Percentiles rank a stretch among this genome's conserved stretches.
phyloP scores from a whole-genome alignment of 1,140 invertebrate genomes.

The Onthophagus taurus region DNA sequence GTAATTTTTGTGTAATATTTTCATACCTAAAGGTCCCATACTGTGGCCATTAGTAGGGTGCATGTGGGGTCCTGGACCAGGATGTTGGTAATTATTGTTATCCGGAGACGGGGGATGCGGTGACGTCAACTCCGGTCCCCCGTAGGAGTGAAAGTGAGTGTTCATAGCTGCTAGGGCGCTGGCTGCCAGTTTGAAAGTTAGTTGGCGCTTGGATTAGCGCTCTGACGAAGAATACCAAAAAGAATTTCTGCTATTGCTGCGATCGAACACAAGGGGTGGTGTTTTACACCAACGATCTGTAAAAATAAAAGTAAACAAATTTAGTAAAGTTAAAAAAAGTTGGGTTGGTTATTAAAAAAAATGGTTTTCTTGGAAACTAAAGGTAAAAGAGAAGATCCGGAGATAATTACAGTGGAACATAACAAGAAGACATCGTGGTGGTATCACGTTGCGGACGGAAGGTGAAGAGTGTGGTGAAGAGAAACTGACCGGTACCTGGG shows the following conservation, averaged over 20 bases:
- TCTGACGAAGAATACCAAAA: slow-evolving; percentile 13
- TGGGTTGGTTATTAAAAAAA: too few relatives aligned
- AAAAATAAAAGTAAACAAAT: too few relatives aligned
- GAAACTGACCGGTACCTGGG: too few relatives aligned
- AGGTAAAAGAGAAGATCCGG: too few relatives aligned
- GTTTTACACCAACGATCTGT: too few relatives aligned
- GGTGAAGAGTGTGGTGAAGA: too few relatives aligned
- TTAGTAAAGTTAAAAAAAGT: too few relatives aligned
- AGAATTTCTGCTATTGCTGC: not conserved
- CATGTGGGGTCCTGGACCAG: slow-evolving; percentile 30
- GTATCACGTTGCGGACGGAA: too few relatives aligned
- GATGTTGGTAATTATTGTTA: slow-evolving; percentile 41
- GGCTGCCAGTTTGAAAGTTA: slow-evolving; percentile 49
- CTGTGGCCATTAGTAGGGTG: slow-evolving; percentile 37
- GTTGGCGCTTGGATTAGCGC: slow-evolving; percentile 30
- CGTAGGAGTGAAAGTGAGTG: slow-evolving; percentile 60
- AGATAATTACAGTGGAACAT: too few relatives aligned
- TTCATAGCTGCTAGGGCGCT: slow-evolving; percentile 55
- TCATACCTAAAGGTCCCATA: slow-evolving; percentile 35
- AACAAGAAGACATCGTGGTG: too few relatives aligned
- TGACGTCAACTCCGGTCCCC: slow-evolving; percentile 50
- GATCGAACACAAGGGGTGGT: not conserved
- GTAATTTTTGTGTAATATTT: too few relatives aligned
- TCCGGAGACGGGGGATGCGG: slow-evolving; percentile 56
- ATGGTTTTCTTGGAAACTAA: too few relatives aligned